Evolutionary conservation across 2,888 invertebrate species (phyloP), one percentile per base, ranked within the genome.

Genomic region (Heliconius charithonia): DNA sequence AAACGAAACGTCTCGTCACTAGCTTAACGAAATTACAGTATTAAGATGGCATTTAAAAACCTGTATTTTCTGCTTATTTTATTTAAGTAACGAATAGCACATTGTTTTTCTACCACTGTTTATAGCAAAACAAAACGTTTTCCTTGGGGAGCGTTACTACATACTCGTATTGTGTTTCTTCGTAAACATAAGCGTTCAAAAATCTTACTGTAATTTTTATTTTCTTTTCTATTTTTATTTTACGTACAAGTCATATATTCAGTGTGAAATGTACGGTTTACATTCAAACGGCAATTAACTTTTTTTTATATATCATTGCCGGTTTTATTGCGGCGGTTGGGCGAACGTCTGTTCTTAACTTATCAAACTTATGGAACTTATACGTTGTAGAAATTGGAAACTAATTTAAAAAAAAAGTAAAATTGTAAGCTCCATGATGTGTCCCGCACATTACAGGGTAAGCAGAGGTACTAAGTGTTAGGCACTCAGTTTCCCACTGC

Each of bases 281-380:
- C 89, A 88, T 91, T 88, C 87, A 85, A 87, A 84, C 85, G 86
- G 90, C 90, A 92, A 92, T 93, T 93, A 92, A 92, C 90, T 83
- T 88, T 87, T 63, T 89, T 93, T 92, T 51, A 51, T 51, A 91
- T 91, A 91, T 89, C 90, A 90, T 88, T 89, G 89, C 88, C 83
- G 84, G 88, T 89, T 92, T 91, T 91, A 92, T 89, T 88, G 85
- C 89, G 70, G 85, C 85, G 86, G 87, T 87, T 84, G 85, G 83
- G 86, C 85, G 85, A 87, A 86, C 85, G 85, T 87, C 85, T 84
- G 85, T 86, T 78, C 74, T 75, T 66, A 75, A 73, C 71, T 59
- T 75, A 75, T 71, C 70, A 66, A 59, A 59, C 62, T 75, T 75
- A 75, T 32, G 67, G 51, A 32, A 19, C n/a, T 25, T 66, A 16